Evolutionary conservation across 2,888 invertebrate genomes (phyloP).

Genomic region (Smittia sp.): DNA sequence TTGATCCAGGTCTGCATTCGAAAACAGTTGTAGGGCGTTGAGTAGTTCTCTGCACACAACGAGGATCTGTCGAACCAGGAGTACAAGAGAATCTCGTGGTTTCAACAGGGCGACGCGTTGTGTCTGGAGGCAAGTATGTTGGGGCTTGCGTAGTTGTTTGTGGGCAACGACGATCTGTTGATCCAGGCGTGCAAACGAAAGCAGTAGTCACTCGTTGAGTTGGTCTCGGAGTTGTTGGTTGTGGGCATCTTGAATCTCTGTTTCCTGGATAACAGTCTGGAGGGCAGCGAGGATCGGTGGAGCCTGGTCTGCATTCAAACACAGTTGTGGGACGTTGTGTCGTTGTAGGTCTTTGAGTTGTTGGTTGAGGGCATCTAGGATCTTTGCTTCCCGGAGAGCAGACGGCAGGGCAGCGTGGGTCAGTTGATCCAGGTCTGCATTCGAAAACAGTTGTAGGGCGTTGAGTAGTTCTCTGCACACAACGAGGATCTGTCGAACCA

Average conservation of each 20-base stretch:
- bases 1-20: constrained; percentile 45
- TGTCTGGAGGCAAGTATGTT: constrained; percentile 47
- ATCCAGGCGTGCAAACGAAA: too few species aligned
- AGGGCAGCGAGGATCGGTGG: constrained; percentile 50
- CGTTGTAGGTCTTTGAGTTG: constrained; percentile 44
- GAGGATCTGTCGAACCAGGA: constrained; percentile 49
- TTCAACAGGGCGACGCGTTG: constrained; percentile 43
- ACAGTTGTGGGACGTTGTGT: constrained; percentile 43
- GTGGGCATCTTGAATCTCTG: constrained; percentile 48
- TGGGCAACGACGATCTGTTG: too few species aligned
- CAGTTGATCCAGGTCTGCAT: constrained; percentile 43
- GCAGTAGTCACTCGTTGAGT: not conserved
- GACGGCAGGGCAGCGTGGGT: constrained; percentile 31
- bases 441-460: constrained; percentile 44
- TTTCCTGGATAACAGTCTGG: constrained; percentile 47
- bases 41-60: constrained; percentile 44
- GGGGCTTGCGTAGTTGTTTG: constrained; percentile 21
- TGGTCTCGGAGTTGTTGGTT: constrained; percentile 44
- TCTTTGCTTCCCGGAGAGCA: constrained; percentile 49
- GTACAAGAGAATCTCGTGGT: constrained; percentile 44
- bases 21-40: not conserved
- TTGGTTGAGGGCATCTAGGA: constrained; percentile 48
- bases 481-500: constrained; percentile 46
- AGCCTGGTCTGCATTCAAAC: constrained; percentile 47
- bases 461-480: constrained; percentile 46